A percentile compares a stretch with the other conserved stretches of the same genome.
Conservation (phyloP, 2,113 vertebrate species). For the Seriola aureovittata region DNA sequence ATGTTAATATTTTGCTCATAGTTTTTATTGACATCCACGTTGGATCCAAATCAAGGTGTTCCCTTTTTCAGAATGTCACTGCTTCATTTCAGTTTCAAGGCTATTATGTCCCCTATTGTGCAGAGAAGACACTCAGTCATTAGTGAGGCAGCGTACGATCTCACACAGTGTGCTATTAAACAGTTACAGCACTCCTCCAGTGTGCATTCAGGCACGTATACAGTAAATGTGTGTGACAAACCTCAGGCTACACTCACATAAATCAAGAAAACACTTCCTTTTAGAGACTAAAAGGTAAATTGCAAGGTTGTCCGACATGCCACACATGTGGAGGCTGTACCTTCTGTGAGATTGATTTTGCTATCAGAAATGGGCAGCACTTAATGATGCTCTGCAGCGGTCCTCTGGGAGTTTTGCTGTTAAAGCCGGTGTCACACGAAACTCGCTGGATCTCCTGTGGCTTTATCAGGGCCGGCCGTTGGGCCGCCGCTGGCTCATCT, state of each 20-base stretch:
- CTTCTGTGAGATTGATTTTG: slow-evolving; percentile 20
- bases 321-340: slow-evolving; percentile 2
- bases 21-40: background rate
- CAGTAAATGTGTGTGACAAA: background rate
- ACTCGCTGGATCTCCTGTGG: slow-evolving; percentile 43
- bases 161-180: background rate
- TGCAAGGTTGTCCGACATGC: background rate
- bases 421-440: slow-evolving; percentile 48
- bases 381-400: slow-evolving; percentile 34
- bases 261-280: background rate
- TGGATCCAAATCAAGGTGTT: background rate
- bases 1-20: background rate
- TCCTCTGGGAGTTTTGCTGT: slow-evolving; percentile 23
- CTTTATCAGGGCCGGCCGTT: slow-evolving; percentile 56
- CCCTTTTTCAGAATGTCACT: background rate
- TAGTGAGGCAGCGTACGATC: background rate
- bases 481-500: slow-evolving; percentile 47
- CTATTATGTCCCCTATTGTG: slow-evolving; percentile 1
- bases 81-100: background rate
- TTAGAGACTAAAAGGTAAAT: slow-evolving; percentile 4
- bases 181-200: background rate
- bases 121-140: background rate
- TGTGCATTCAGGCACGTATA: background rate
- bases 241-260: background rate
- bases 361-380: slow-evolving; percentile 44